These are phyloP conservation scores for Lepeophtheirus nordmannii DNA, from an alignment of 2,888 invertebrate genomes.

Conservation along the genomic window DNA sequence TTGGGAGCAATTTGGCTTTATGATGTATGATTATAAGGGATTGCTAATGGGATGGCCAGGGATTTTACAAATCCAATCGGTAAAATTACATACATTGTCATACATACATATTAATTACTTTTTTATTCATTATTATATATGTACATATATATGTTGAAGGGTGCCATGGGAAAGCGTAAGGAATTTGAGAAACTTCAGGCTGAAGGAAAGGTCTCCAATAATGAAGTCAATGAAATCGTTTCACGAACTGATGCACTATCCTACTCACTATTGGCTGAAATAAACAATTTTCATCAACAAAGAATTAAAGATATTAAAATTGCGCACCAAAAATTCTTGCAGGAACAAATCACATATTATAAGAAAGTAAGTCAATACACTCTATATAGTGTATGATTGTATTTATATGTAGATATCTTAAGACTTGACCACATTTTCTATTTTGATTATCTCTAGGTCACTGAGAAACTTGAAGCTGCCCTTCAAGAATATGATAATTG, in stretches of 20 bases:
- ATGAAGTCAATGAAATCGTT: constrained; percentile 60
- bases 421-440: background rate
- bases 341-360: constrained; percentile 80
- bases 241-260: constrained; percentile 76
- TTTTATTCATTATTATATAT: background rate
- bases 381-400: background rate
- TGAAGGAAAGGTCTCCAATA: constrained; percentile 67
- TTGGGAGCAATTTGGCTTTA: constrained; percentile 78
- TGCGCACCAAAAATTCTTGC: constrained; percentile 68
- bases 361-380: constrained; percentile 42
- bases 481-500: constrained; percentile 37
- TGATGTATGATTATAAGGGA: constrained; percentile 84
- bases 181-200: constrained; percentile 65
- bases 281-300: constrained; percentile 78
- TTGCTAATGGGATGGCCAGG: constrained; percentile 79
- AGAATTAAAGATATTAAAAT: constrained; percentile 66
- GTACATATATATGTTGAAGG: too few species aligned
- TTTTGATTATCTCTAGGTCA: constrained; percentile 37
- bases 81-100: constrained; percentile 32
- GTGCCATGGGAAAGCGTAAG: constrained; percentile 68
- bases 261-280: constrained; percentile 81
- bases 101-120: background rate
- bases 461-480: constrained; percentile 51
- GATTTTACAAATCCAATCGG: constrained; percentile 71
- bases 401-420: background rate